These are phyloP conservation scores for Pogoniulus pusillus DNA, from an alignment of 2,797 vertebrate genomes.

Conservation along the genomic window DNA sequence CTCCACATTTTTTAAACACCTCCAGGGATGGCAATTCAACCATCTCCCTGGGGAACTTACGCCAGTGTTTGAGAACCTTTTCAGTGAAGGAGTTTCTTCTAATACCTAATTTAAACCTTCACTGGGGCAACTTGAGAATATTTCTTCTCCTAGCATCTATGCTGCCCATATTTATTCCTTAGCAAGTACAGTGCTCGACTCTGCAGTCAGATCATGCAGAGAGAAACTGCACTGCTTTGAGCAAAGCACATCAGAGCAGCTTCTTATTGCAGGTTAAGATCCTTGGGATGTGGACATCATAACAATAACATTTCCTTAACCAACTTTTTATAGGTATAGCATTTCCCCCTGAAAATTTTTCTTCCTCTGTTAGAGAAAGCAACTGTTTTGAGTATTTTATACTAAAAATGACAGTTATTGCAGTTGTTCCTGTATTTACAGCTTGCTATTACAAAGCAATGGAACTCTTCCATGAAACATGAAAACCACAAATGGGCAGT, in stretches of 20 bases:
- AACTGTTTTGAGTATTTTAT: neutral
- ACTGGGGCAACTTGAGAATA: too few species aligned
- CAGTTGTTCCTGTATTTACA: neutral
- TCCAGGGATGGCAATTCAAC: too few species aligned
- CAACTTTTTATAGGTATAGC: neutral
- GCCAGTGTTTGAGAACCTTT: too few species aligned
- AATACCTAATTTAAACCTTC: too few species aligned
- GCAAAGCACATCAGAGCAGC: neutral
- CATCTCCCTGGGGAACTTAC: too few species aligned
- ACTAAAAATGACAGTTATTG: neutral
- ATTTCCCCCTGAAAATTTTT: neutral
- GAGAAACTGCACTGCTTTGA: neutral
- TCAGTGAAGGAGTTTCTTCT: too few species aligned
- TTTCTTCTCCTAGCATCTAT: neutral
- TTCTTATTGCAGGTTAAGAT: neutral
- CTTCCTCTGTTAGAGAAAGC: neutral
- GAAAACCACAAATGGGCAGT: neutral
- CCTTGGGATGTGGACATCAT: neutral
- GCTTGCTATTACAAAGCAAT: neutral
- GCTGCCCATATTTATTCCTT: neutral
- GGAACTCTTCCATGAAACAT: neutral
- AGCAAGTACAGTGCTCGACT: neutral
- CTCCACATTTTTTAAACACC: too few species aligned
- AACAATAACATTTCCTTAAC: neutral
- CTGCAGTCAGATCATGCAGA: neutral